These are phyloP conservation scores for Thaumatotibia leucotreta DNA, from an alignment of 1,140 invertebrate genomes.

Conservation along the genomic window DNA sequence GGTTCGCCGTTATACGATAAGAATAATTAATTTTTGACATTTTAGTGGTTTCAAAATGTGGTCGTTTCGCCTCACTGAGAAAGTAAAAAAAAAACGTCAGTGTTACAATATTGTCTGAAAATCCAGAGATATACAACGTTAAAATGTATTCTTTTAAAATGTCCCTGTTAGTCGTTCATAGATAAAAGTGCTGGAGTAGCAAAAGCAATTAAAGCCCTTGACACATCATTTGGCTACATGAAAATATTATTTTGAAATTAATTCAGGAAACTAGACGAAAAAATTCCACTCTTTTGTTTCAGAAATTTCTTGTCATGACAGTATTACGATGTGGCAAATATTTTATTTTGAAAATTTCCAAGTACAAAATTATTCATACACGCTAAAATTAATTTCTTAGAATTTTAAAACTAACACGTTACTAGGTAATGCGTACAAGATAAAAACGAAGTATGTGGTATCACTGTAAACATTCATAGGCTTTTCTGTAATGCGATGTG, in stretches of 20 bases:
- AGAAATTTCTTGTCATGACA: background rate
- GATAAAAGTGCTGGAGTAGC: background rate
- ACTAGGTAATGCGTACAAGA: background rate
- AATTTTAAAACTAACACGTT: background rate
- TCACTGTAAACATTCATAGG: background rate
- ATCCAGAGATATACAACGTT: too few relatives aligned
- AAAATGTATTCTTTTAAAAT: too few relatives aligned
- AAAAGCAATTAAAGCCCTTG: too few relatives aligned
- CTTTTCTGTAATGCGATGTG: background rate
- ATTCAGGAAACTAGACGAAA: background rate
- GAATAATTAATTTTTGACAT: too few relatives aligned
- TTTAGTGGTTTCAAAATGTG: too few relatives aligned
- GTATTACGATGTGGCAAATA: background rate
- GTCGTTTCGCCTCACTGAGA: too few relatives aligned
- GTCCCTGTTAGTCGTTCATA: too few relatives aligned
- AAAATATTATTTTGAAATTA: constrained; percentile 30
- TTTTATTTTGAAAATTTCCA: too few relatives aligned
- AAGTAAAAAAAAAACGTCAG: too few relatives aligned
- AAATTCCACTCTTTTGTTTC: background rate
- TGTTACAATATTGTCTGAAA: too few relatives aligned
- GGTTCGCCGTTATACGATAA: too few relatives aligned
- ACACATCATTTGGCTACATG: constrained; percentile 20
- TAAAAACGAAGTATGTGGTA: background rate
- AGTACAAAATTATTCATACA: background rate
- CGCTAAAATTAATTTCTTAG: background rate